A percentile compares a stretch with the other conserved stretches of the same genome.
Conservation (phyloP, 2,888 invertebrate species). For the Trichopoda pennipes region DNA sequence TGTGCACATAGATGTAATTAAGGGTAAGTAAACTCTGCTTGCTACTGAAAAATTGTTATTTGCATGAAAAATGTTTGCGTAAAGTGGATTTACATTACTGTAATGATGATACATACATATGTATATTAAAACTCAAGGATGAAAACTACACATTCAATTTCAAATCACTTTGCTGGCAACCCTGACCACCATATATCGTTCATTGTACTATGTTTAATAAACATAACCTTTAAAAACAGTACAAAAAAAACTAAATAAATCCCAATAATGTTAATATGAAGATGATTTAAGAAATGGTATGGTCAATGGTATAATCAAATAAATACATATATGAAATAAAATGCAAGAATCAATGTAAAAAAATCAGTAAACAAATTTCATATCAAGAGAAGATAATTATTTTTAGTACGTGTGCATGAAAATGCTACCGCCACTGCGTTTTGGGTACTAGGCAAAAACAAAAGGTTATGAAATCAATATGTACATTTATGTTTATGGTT, state of each 20-base stretch:
- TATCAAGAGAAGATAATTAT: background rate
- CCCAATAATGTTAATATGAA: background rate
- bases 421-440: constrained; percentile 45
- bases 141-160: too few relatives aligned
- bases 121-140: too few relatives aligned
- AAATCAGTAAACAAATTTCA: constrained; percentile 43
- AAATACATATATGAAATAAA: too few relatives aligned
- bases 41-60: too few relatives aligned
- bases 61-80: too few relatives aligned
- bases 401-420: constrained; percentile 27
- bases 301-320: too few relatives aligned
- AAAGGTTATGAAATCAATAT: constrained; percentile 78
- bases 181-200: background rate
- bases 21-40: too few relatives aligned
- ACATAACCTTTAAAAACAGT: constrained; percentile 59
- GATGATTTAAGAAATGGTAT: background rate
- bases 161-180: background rate
- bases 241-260: too few relatives aligned
- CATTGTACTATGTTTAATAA: constrained; percentile 52
- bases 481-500: background rate
- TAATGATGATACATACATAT: too few relatives aligned
- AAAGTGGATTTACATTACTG: too few relatives aligned
- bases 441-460: constrained; percentile 48
- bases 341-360: constrained; percentile 12
- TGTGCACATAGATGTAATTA: too few relatives aligned